Percentiles rank a stretch among this genome's conserved stretches.
Conservation (phyloP, 1,140 invertebrate species). For the Vollenhovia emeryi region DNA sequence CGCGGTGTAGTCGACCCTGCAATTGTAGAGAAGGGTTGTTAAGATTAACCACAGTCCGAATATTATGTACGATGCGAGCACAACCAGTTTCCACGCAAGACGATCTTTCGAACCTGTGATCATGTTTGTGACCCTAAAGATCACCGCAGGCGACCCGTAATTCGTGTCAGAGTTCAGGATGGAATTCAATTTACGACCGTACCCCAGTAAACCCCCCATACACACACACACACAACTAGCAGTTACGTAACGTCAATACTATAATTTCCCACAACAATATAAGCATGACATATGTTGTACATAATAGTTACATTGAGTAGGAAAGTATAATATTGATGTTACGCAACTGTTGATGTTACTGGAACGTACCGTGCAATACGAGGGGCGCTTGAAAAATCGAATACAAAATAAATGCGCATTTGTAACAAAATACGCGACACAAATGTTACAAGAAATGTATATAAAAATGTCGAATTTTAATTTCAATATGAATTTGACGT, state of each 20-base stretch:
- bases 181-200: neutral
- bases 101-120: neutral
- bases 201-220: too few relatives aligned
- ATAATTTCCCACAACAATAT: too few relatives aligned
- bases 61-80: neutral
- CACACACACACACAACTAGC: too few relatives aligned
- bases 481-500: neutral
- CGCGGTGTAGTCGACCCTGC: conserved; percentile 81
- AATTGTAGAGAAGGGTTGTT: conserved; percentile 1
- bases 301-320: too few relatives aligned
- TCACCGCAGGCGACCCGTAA: neutral
- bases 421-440: neutral
- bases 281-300: too few relatives aligned
- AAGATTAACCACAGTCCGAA: neutral
- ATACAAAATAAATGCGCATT: neutral
- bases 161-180: neutral
- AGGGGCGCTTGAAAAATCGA: neutral
- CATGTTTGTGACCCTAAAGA: neutral
- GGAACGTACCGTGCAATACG: neutral
- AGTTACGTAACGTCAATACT: too few relatives aligned
- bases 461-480: neutral
- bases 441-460: neutral
- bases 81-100: too few relatives aligned
- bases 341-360: too few relatives aligned
- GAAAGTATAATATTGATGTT: too few relatives aligned